phyloP scores from a whole-genome alignment of 2,888 invertebrate genomes.

The Papilio gigon region DNA sequence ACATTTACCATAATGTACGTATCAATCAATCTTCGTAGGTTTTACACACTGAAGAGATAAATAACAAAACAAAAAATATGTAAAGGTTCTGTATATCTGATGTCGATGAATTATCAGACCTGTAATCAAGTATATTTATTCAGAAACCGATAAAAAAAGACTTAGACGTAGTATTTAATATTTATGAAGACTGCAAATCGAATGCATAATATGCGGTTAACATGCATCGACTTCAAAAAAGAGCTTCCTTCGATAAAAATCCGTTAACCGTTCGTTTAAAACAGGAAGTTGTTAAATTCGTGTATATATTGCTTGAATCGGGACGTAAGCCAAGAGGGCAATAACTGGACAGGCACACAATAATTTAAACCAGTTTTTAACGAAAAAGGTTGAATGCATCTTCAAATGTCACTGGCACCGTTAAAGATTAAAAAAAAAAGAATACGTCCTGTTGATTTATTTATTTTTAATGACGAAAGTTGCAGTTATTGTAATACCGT shows the following conservation, averaged over 20 bases:
- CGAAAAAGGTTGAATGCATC: constrained; percentile 12
- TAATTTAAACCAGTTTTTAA: constrained; percentile 16
- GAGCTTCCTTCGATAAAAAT: constrained; percentile 10
- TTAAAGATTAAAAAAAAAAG: background rate
- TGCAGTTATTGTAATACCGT: background rate
- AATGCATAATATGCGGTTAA: background rate
- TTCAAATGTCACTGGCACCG: background rate
- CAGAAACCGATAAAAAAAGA: background rate
- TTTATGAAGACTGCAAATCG: constrained; percentile 1
- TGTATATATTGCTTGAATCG: constrained; percentile 30
- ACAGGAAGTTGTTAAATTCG: constrained; percentile 21
- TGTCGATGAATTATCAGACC: background rate
- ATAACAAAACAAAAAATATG: too few species aligned
- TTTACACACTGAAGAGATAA: too few species aligned
- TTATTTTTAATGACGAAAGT: background rate
- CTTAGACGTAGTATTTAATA: constrained; percentile 4
- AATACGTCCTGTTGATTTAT: background rate
- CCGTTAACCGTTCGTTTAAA: background rate
- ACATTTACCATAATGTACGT: too few species aligned
- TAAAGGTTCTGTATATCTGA: background rate
- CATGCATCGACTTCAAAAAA: constrained; percentile 11
- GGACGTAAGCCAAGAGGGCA: constrained; percentile 23
- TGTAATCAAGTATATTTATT: background rate
- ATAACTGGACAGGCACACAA: constrained; percentile 23
- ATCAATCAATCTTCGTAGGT: too few species aligned